Conservation (phyloP, 2,113 vertebrate genomes). For the Taxidea taxus region DNA sequence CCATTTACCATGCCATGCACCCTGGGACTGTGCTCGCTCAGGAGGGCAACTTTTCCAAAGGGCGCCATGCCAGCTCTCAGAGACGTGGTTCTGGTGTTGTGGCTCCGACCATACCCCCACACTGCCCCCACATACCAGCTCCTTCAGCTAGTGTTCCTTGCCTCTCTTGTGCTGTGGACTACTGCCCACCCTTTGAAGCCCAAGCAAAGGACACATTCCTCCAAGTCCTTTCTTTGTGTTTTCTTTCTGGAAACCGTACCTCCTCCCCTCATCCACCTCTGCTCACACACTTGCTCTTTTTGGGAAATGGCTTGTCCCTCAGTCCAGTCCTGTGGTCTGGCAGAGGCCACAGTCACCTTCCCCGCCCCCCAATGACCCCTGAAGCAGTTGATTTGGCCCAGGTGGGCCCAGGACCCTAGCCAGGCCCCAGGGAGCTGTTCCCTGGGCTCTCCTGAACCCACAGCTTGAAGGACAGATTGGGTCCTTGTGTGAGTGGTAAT, state of each 20-base stretch:
- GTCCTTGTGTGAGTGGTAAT: background rate
- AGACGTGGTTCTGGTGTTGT: background rate
- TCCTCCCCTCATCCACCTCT: background rate
- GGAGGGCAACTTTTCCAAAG: background rate
- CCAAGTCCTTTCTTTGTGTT: background rate
- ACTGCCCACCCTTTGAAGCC: background rate
- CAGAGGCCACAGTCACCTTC: background rate
- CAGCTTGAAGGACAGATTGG: too few species aligned
- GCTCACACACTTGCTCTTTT: background rate
- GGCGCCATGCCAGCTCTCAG: background rate
- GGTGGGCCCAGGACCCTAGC: background rate
- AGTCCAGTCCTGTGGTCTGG: background rate
- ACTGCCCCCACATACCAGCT: fast-evolving
- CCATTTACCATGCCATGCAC: fast-evolving
- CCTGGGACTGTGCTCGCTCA: background rate
- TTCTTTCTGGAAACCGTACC: background rate
- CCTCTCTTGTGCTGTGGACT: too few species aligned
- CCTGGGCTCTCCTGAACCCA: background rate
- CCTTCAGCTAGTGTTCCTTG: background rate
- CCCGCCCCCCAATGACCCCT: too few species aligned
- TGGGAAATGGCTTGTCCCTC: too few species aligned
- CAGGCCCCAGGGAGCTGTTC: background rate
- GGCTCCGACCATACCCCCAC: background rate
- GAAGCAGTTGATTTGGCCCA: too few species aligned
- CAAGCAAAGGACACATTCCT: background rate